Conservation (phyloP, 2,888 invertebrate genomes). For the Ophraella communa region DNA sequence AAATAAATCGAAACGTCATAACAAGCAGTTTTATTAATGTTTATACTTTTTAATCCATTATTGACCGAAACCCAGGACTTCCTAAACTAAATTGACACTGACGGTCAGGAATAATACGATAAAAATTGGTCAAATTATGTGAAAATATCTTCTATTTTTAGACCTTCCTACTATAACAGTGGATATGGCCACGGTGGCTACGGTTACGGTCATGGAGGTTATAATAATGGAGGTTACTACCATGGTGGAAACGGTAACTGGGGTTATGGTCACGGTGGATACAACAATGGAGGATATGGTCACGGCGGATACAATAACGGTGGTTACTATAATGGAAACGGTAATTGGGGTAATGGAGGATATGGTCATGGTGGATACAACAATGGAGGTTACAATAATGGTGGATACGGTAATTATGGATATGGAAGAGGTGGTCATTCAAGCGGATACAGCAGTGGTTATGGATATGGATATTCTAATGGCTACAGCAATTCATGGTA, state of each 20-base stretch:
- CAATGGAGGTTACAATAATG: neutral
- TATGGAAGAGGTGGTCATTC: neutral
- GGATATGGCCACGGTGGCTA: neutral
- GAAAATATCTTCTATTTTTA: neutral
- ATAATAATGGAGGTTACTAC: neutral
- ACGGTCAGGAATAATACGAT: too few species aligned
- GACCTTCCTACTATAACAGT: neutral
- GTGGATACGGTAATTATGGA: neutral
- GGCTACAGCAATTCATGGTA: constrained; percentile 15
- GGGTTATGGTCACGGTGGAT: neutral
- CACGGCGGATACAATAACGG: neutral
- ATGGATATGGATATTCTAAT: constrained; percentile 23
- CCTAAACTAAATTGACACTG: too few species aligned
- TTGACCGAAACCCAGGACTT: too few species aligned
- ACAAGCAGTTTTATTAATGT: too few species aligned
- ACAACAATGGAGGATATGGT: neutral
- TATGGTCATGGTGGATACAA: neutral
- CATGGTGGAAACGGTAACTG: neutral
- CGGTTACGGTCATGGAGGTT: neutral
- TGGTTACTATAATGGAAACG: neutral
- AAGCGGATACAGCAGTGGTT: constrained; percentile 19
- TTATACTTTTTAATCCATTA: too few species aligned
- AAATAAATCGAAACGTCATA: too few species aligned
- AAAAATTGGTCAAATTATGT: too few species aligned
- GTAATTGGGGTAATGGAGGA: neutral